Percentiles rank a stretch among this genome's conserved stretches.
phyloP scores from a whole-genome alignment of 1,140 invertebrate species.

The Drosophila ficusphila region DNA sequence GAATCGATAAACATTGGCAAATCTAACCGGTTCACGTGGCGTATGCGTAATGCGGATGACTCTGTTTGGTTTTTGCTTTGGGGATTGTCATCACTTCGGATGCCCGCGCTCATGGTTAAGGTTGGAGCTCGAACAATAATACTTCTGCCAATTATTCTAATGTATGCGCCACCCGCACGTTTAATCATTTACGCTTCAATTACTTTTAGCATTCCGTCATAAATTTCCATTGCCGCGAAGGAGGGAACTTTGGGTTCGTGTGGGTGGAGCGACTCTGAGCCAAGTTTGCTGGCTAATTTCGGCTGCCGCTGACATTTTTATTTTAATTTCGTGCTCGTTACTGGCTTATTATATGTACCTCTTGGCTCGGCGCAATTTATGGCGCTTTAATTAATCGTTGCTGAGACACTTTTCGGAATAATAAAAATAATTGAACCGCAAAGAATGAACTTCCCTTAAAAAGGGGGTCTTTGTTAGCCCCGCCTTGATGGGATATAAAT shows the following conservation, averaged over 20 bases:
- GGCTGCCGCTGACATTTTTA: conserved; percentile 63
- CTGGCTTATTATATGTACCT: conserved; percentile 31
- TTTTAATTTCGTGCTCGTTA: conserved; percentile 69
- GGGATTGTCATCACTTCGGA: not conserved
- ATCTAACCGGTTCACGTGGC: conserved; percentile 63
- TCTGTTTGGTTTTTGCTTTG: conserved; percentile 14
- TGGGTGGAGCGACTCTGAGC: conserved; percentile 24
- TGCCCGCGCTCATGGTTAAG: conserved; percentile 55
- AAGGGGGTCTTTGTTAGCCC: not conserved
- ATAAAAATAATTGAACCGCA: conserved; percentile 29
- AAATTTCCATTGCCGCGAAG: conserved; percentile 35
- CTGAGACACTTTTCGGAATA: conserved; percentile 39
- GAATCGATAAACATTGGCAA: conserved; percentile 5
- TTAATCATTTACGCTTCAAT: conserved; percentile 63
- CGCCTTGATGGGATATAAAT: conserved; percentile 5
- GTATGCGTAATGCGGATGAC: conserved; percentile 55
- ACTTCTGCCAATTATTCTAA: conserved; percentile 70
- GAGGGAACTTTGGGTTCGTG: conserved; percentile 4
- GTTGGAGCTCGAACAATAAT: conserved; percentile 53
- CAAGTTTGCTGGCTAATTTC: conserved; percentile 54
- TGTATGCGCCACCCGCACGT: conserved; percentile 61
- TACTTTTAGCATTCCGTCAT: conserved; percentile 56
- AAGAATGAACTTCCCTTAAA: conserved; percentile 31
- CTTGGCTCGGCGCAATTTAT: conserved; percentile 52
- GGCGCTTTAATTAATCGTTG: conserved; percentile 68